A percentile compares a stretch with the other conserved stretches of the same genome.
Conservation (phyloP, 2,797 vertebrate genomes). For the Sylvia borin region DNA sequence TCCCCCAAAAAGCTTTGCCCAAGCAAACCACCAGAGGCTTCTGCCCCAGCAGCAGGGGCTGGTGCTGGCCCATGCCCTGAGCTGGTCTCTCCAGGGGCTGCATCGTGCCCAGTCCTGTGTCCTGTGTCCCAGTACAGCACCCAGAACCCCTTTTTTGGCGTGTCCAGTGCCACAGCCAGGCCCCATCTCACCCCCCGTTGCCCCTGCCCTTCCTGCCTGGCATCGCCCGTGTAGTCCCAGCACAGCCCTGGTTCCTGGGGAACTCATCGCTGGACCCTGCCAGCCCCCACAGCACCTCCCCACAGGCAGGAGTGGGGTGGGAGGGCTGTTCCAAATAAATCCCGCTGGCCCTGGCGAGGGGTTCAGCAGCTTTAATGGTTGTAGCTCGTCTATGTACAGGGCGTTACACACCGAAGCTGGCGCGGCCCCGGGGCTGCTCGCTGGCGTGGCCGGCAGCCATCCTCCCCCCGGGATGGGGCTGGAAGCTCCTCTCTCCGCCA, state of each 20-base stretch:
- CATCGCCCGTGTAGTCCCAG: accelerated
- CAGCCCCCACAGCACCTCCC: not conserved
- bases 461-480: not conserved
- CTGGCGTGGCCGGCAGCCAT: not conserved
- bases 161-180: not conserved
- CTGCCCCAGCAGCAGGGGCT: not conserved
- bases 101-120: not conserved
- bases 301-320: accelerated
- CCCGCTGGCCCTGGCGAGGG: not conserved
- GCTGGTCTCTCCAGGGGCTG: not conserved
- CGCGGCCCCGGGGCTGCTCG: not conserved
- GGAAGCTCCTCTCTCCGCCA: not conserved
- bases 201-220: not conserved
- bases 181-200: not conserved
- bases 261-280: not conserved
- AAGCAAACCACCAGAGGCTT: accelerated
- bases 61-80: accelerated
- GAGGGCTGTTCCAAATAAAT: constrained; percentile 30
- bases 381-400: constrained; percentile 60
- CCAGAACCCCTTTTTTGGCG: accelerated
- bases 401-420: not conserved
- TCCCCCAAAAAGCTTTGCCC: not conserved
- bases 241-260: not conserved
- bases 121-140: not conserved
- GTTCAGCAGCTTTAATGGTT: constrained; percentile 68